Percentiles rank a stretch among this genome's conserved stretches.
Evolutionary conservation across 2,888 invertebrate genomes (phyloP).

Genomic region (Ennomos quercinarius): DNA sequence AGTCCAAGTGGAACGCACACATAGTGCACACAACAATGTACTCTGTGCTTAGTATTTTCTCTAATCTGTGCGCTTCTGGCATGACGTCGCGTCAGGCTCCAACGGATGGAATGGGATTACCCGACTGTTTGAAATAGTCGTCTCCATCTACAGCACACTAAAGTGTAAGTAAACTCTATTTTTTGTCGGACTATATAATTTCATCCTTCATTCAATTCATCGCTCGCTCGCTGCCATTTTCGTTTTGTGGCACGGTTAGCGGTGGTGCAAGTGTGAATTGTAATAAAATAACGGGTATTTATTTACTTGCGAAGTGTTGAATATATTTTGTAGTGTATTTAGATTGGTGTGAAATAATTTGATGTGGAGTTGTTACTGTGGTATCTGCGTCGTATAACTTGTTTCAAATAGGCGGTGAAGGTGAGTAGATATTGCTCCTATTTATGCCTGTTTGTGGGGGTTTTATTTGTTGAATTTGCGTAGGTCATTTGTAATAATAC

Average conservation of each 20-base stretch:
- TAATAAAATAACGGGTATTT: slow-evolving; percentile 56
- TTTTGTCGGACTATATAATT: slow-evolving; percentile 50
- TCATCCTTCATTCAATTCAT: slow-evolving; percentile 41
- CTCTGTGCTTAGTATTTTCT: slow-evolving; percentile 1
- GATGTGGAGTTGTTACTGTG: slow-evolving; percentile 55
- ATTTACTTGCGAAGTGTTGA: slow-evolving; percentile 57
- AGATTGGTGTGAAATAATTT: slow-evolving; percentile 51
- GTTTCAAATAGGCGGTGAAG: slow-evolving; percentile 76
- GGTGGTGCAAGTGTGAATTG: slow-evolving; percentile 70
- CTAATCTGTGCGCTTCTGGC: neutral
- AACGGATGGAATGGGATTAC: neutral
- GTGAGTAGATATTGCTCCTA: slow-evolving; percentile 70
- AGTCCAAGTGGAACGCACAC: no score
- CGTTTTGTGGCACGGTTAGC: slow-evolving; percentile 83
- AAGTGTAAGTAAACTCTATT: slow-evolving; percentile 23
- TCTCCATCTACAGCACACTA: slow-evolving; percentile 14
- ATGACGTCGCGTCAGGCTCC: slow-evolving; percentile 25
- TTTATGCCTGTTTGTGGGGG: slow-evolving; percentile 30
- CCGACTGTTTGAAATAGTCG: neutral
- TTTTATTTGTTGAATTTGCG: slow-evolving; percentile 11
- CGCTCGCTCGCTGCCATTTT: slow-evolving; percentile 77
- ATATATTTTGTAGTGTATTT: slow-evolving; percentile 56
- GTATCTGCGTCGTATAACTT: slow-evolving; percentile 57
- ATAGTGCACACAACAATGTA: no score
- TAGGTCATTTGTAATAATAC: neutral